A percentile compares a stretch with the other conserved stretches of the same genome.
These are phyloP conservation scores for Drosophila histrio DNA, from an alignment of 2,888 invertebrate genomes.

Conservation along the genomic window DNA sequence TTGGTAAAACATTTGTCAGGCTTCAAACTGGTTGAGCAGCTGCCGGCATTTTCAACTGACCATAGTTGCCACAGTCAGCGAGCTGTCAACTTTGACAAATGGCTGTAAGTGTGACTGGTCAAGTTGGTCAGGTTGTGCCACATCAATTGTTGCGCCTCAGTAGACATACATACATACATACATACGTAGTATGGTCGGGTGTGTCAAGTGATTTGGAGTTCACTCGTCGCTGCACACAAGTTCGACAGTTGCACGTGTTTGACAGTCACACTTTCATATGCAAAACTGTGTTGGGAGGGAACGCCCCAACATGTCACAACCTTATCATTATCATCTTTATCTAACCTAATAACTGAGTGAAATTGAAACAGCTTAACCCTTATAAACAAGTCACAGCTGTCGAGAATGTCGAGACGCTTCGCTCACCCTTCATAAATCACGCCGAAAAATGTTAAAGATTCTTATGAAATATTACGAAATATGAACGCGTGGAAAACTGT, in stretches of 20 bases:
- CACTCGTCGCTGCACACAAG: constrained; percentile 60
- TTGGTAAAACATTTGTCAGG: constrained; percentile 54
- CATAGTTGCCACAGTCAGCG: constrained; percentile 29
- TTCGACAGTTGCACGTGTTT: constrained; percentile 57
- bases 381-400: constrained; percentile 64
- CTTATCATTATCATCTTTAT: constrained; percentile 71
- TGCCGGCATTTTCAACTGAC: constrained; percentile 50
- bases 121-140: constrained; percentile 34
- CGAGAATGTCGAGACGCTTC: constrained; percentile 42
- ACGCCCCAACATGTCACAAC: constrained; percentile 64
- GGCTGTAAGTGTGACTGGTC: constrained; percentile 51
- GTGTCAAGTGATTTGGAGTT: constrained; percentile 31
- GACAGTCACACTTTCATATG: constrained; percentile 28
- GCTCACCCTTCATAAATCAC: constrained; percentile 68
- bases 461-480: constrained; percentile 68
- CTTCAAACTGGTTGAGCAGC: constrained; percentile 72
- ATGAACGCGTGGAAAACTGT: constrained; percentile 65
- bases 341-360: constrained; percentile 73
- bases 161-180: constrained; percentile 38
- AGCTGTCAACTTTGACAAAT: constrained; percentile 71
- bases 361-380: constrained; percentile 80
- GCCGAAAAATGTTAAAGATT: constrained; percentile 43
- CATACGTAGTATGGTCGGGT: neutral
- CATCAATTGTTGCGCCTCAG: constrained; percentile 55
- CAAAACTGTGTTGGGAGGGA: constrained; percentile 26